Percentiles rank a stretch among this genome's conserved stretches.
Conservation (phyloP, 2,113 vertebrate genomes). For the Peromyscus maniculatus region DNA sequence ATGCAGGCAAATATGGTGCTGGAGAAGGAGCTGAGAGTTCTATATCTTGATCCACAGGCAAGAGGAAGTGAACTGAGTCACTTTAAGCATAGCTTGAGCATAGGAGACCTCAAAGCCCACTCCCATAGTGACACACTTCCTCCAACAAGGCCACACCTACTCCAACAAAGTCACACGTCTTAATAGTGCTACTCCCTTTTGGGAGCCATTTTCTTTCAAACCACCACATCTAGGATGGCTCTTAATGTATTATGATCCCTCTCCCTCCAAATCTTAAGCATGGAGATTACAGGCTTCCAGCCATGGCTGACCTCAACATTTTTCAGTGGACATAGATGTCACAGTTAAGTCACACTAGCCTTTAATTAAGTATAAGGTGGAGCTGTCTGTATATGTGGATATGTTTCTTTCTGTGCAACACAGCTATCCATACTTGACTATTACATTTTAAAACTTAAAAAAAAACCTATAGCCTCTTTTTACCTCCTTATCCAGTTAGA, state of each 20-base stretch:
- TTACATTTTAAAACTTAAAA: background rate
- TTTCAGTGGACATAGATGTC: constrained; percentile 43
- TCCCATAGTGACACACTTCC: background rate
- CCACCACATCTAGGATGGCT: background rate
- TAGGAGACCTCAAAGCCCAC: background rate
- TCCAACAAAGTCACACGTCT: background rate
- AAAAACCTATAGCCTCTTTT: background rate
- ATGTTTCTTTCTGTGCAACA: background rate
- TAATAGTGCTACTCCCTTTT: background rate
- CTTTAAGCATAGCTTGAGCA: background rate
- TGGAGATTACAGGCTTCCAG: background rate
- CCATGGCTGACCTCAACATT: background rate
- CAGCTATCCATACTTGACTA: background rate
- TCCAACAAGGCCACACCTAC: background rate
- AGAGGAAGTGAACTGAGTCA: background rate
- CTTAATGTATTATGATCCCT: background rate
- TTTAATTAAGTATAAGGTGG: background rate
- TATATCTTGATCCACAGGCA: background rate
- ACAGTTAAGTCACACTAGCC: constrained; percentile 14
- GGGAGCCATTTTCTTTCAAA: background rate
- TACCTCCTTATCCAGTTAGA: constrained; percentile 31
- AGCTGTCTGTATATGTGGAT: background rate
- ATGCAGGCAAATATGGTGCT: background rate
- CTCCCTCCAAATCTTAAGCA: background rate
- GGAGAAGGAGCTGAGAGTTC: background rate